A percentile compares a stretch with the other conserved stretches of the same genome.
Evolutionary conservation across 2,113 vertebrate species (phyloP).

Genomic region (Melanerpes formicivorus): DNA sequence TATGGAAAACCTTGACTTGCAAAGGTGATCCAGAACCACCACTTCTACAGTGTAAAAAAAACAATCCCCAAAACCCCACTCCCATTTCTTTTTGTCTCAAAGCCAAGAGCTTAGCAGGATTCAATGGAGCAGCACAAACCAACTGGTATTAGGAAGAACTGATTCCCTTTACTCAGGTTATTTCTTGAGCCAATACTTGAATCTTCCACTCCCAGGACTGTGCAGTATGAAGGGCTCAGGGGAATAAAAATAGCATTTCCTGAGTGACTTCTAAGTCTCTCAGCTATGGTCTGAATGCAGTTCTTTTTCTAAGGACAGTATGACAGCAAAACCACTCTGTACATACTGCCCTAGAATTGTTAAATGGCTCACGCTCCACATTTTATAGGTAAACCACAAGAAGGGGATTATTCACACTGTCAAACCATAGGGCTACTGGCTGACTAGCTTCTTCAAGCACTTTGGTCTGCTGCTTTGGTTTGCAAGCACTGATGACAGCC

Average conservation of each 20-base stretch:
- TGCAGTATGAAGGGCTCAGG: background rate
- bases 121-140: background rate
- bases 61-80: background rate
- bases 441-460: background rate
- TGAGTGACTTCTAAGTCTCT: background rate
- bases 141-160: background rate
- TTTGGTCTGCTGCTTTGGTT: background rate
- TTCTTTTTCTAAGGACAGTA: background rate
- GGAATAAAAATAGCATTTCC: background rate
- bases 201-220: background rate
- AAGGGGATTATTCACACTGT: background rate
- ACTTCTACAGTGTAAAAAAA: background rate
- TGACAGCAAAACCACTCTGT: background rate
- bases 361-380: background rate
- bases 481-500: background rate
- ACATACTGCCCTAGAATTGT: background rate
- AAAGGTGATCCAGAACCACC: background rate
- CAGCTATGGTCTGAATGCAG: background rate
- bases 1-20: background rate
- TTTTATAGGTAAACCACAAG: background rate
- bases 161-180: background rate
- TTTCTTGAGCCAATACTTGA: background rate
- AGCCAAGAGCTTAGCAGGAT: background rate
- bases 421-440: background rate
- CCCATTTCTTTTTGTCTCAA: background rate